phyloP scores from a whole-genome alignment of 1,140 invertebrate species.

The Drosophila ficusphila region DNA sequence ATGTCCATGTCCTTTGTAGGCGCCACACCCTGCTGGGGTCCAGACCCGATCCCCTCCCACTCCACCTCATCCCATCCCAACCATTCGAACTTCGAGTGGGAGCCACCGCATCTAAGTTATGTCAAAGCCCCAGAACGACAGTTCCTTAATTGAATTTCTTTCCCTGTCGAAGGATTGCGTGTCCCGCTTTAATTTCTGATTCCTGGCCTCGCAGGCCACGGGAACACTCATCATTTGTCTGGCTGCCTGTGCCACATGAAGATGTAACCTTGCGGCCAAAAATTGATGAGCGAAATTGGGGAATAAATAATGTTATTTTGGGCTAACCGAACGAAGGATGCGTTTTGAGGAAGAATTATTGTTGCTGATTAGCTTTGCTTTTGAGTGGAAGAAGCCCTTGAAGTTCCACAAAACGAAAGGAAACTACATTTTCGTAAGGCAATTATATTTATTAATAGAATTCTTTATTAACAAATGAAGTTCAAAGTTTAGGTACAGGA shows the following conservation, averaged over 20 bases:
- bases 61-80: not conserved
- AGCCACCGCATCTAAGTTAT: conserved; percentile 68
- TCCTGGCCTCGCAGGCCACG: not conserved
- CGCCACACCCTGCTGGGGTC: conserved; percentile 74
- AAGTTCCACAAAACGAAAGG: too few species aligned
- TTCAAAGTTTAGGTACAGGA: too few species aligned
- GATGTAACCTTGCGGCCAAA: conserved; percentile 20
- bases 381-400: not conserved
- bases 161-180: conserved; percentile 21
- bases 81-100: conserved; percentile 42
- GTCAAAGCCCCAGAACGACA: conserved; percentile 57
- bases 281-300: conserved; percentile 6
- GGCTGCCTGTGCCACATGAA: conserved; percentile 5
- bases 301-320: conserved; percentile 17
- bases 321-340: not conserved
- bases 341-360: not conserved
- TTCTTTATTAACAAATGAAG: too few species aligned
- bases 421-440: too few species aligned
- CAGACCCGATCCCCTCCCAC: conserved; percentile 15
- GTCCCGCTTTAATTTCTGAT: conserved; percentile 20
- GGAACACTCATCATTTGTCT: conserved; percentile 9
- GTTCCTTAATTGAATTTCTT: conserved; percentile 73
- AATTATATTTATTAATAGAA: too few species aligned
- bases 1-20: conserved; percentile 55
- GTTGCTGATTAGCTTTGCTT: not conserved